These are phyloP conservation scores for Nothura maculosa DNA, from an alignment of 2,797 vertebrate genomes.

Conservation along the genomic window DNA sequence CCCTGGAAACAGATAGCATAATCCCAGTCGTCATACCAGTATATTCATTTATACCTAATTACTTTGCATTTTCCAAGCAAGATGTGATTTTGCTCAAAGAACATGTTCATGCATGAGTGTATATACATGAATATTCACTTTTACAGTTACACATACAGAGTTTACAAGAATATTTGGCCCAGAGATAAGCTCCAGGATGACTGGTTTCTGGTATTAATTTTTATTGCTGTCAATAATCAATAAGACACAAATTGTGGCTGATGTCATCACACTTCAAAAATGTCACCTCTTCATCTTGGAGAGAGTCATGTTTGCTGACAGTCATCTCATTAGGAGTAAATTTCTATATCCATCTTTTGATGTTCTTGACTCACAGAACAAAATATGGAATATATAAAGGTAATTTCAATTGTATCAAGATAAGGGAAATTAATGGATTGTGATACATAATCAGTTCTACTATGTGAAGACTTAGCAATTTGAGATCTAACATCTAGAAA, in stretches of 20 bases:
- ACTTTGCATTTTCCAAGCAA: not conserved
- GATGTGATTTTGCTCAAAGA: not conserved
- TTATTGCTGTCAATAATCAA: conserved; percentile 1
- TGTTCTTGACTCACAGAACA: not conserved
- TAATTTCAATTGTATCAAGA: not conserved
- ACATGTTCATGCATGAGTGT: not conserved
- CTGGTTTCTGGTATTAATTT: not conserved
- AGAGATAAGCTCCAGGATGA: not conserved
- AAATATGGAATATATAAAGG: not conserved
- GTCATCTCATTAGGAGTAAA: not conserved
- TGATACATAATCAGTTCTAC: conserved; percentile 14
- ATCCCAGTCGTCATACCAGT: not conserved
- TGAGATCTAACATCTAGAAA: conserved; percentile 26
- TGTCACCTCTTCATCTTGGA: not conserved
- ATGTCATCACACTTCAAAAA: not conserved
- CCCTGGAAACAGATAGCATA: not conserved
- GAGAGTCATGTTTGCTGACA: not conserved
- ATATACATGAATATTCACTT: not conserved
- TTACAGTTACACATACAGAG: not conserved
- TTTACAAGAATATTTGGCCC: not conserved
- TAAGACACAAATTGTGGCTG: not conserved
- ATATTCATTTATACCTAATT: not conserved
- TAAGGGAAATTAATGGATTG: not conserved
- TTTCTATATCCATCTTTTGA: conserved; percentile 11
- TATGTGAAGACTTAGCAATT: conserved; percentile 16